A percentile compares a stretch with the other conserved stretches of the same genome.
Evolutionary conservation across 2,797 vertebrate genomes (phyloP).

Genomic region (Cyprinodon diabolis): DNA sequence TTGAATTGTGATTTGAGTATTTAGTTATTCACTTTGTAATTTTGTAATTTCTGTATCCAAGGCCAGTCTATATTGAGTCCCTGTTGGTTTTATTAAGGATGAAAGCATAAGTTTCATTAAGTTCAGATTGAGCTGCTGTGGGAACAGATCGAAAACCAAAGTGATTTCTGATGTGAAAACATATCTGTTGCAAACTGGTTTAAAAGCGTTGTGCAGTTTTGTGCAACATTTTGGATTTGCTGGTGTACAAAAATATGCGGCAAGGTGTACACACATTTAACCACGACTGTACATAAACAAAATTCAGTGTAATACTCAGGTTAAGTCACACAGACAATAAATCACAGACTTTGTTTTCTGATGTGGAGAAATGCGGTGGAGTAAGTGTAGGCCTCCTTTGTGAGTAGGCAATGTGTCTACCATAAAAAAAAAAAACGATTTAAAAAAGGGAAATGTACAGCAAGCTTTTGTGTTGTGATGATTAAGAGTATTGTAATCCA

Average conservation of each 20-base stretch:
- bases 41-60: conserved; percentile 43
- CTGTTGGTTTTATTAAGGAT: conserved; percentile 18
- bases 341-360: conserved; percentile 66
- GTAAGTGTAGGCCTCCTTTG: conserved; percentile 64
- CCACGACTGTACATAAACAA: conserved; percentile 49
- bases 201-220: conserved; percentile 38
- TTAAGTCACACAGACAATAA: conserved; percentile 66
- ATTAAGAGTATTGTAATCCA: conserved; percentile 86
- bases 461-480: conserved; percentile 80
- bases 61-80: conserved; percentile 37
- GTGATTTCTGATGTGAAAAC: conserved; percentile 57
- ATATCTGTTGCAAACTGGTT: conserved; percentile 33
- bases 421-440: conserved; percentile 36
- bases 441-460: conserved; percentile 56
- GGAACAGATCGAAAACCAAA: conserved; percentile 59
- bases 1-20: conserved; percentile 54
- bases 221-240: conserved; percentile 13
- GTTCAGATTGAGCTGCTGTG: conserved; percentile 32
- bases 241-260: conserved; percentile 32
- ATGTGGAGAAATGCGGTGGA: conserved; percentile 57
- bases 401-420: conserved; percentile 64
- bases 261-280: conserved; percentile 36
- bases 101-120: conserved; percentile 25
- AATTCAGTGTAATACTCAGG: conserved; percentile 71
- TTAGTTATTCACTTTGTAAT: conserved; percentile 52